A percentile compares a stretch with the other conserved stretches of the same genome.
These are phyloP conservation scores for Hypomecis atomaria DNA, from an alignment of 2,888 invertebrate genomes.

Conservation along the genomic window DNA sequence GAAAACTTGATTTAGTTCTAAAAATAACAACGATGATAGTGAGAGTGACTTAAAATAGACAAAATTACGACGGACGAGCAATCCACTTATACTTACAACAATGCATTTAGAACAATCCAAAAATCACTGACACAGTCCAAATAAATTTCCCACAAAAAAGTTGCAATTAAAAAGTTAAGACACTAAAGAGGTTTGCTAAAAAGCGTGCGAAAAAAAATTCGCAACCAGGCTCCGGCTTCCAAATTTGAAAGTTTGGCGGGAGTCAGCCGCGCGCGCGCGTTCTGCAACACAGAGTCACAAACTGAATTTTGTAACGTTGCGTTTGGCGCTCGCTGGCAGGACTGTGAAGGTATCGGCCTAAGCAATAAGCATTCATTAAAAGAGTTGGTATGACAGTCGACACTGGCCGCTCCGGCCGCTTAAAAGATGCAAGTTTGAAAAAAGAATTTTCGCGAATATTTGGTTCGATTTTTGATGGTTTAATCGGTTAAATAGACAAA, in stretches of 20 bases:
- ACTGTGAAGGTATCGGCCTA: slow-evolving; percentile 72
- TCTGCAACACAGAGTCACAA: slow-evolving; percentile 63
- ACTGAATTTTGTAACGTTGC: slow-evolving; percentile 81
- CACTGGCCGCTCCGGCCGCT: slow-evolving; percentile 13
- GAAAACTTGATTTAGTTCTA: slow-evolving; percentile 18
- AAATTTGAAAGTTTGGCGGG: slow-evolving; percentile 76
- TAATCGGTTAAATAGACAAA: background rate
- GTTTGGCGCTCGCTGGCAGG: slow-evolving; percentile 59
- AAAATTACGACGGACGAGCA: slow-evolving; percentile 75
- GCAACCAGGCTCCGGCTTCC: slow-evolving; percentile 62
- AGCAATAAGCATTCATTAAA: slow-evolving; percentile 34
- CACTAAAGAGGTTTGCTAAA: slow-evolving; percentile 37
- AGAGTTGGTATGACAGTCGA: slow-evolving; percentile 42
- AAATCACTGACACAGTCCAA: slow-evolving; percentile 62
- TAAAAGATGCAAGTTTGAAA: background rate
- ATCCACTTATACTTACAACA: slow-evolving; percentile 75
- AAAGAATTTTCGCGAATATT: slow-evolving; percentile 9
- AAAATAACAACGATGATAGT: slow-evolving; percentile 32
- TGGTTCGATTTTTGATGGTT: background rate
- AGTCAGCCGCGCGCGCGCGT: slow-evolving; percentile 78
- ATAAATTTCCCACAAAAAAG: slow-evolving; percentile 51
- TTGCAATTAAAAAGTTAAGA: slow-evolving; percentile 46
- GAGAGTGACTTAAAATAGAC: slow-evolving; percentile 35
- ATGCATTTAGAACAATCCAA: slow-evolving; percentile 78
- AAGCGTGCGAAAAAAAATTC: slow-evolving; percentile 46